A percentile compares a stretch with the other conserved stretches of the same genome.
Conservation (phyloP, 1,140 invertebrate species). For the honey bee (Apis mellifera) region DNA sequence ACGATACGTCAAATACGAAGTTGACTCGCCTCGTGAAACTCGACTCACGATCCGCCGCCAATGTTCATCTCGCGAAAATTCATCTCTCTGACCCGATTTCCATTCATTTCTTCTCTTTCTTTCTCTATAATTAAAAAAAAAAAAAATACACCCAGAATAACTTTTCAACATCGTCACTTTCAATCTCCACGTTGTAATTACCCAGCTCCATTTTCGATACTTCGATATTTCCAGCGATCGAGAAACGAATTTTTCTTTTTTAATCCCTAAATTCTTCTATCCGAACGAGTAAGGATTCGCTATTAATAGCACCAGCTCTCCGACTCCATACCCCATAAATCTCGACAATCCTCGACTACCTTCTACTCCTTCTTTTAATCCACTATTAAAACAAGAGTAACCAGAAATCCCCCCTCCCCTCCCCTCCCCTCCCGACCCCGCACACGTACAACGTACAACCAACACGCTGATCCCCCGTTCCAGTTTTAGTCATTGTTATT, state of each 20-base stretch:
- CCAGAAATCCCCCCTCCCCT: too few relatives aligned
- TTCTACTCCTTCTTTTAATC: neutral
- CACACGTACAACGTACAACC: neutral
- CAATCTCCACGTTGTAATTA: too few relatives aligned
- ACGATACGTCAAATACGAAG: conserved; percentile 60
- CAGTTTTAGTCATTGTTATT: conserved; percentile 46
- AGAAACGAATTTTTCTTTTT: too few relatives aligned
- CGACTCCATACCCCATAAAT: neutral
- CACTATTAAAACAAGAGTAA: neutral
- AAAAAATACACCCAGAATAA: too few relatives aligned
- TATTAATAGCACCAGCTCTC: neutral
- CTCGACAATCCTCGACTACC: neutral
- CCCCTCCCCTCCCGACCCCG: neutral
- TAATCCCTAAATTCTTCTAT: too few relatives aligned
- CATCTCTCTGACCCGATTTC: neutral
- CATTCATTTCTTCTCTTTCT: too few relatives aligned
- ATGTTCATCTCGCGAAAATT: neutral
- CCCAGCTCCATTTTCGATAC: too few relatives aligned
- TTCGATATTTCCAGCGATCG: too few relatives aligned
- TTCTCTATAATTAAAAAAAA: too few relatives aligned
- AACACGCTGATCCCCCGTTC: neutral
- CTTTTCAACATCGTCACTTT: too few relatives aligned
- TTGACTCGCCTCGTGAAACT: conserved; percentile 25
- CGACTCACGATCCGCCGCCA: neutral
- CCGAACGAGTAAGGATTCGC: neutral